A percentile compares a stretch with the other conserved stretches of the same genome.
Evolutionary conservation across 1,140 invertebrate genomes (phyloP).

Genomic region (Listronotus oregonensis): DNA sequence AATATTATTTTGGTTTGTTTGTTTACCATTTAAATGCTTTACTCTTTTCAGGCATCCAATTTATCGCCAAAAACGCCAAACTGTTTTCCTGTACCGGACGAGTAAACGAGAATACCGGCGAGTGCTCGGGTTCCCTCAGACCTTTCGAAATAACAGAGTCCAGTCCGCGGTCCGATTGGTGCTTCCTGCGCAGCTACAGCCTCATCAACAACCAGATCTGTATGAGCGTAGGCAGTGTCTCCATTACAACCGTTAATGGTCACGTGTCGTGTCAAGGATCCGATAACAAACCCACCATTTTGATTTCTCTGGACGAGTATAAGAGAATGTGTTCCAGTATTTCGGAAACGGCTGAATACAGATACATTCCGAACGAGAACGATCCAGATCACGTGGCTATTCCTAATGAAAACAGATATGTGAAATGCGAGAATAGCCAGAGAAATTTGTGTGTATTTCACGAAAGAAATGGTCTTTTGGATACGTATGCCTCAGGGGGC

Average conservation of each 20-base stretch:
- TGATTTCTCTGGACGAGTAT: conserved; percentile 11
- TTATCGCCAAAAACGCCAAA: conserved; percentile 16
- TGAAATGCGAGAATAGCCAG: conserved; percentile 26
- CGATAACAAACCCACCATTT: background rate
- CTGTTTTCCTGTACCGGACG: background rate
- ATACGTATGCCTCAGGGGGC: too few species aligned
- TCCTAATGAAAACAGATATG: conserved; percentile 25
- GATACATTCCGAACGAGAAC: conserved; percentile 20
- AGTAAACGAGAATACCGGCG: conserved; percentile 6
- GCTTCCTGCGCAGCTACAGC: conserved; percentile 11
- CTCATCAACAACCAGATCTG: conserved; percentile 18
- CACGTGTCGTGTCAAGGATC: background rate
- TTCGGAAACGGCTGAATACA: background rate
- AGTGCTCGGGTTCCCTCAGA: conserved; percentile 2
- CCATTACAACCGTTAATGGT: conserved; percentile 1
- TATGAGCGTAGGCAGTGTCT: conserved; percentile 5
- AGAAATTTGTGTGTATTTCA: conserved; percentile 24
- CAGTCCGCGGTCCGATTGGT: conserved; percentile 21
- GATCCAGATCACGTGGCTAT: conserved; percentile 11
- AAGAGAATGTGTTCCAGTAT: conserved; percentile 19
- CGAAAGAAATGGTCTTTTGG: conserved; percentile 9
- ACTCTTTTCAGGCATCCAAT: conserved; percentile 9
- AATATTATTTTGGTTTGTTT: too few species aligned
- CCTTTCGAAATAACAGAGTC: conserved; percentile 18
- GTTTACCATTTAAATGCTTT: too few species aligned